Evolutionary conservation across 2,797 vertebrate genomes (phyloP), one percentile per base, ranked within the genome.

Genomic region (Gobio occitaniae): DNA sequence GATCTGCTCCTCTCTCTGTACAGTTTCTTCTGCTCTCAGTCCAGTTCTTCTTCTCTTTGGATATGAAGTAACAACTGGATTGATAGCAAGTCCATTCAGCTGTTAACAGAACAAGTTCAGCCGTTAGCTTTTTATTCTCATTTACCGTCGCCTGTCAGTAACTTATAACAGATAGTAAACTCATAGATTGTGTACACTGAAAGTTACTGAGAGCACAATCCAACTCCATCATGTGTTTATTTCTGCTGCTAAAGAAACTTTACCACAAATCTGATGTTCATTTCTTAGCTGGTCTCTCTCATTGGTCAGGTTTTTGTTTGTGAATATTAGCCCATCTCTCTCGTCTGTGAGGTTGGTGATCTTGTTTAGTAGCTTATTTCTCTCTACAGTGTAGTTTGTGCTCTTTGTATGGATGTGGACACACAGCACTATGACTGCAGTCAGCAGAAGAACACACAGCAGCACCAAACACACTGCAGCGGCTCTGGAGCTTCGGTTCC

Each of bases 1-100:
- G 47, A 36, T 81, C 21, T 44, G 79, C 66, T 81, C 66, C 15
- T 52, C 66, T 81, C 21, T 71, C 8, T 29, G 0, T 8, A 44
- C 79, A 81, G 66, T 41, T 2, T 29, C 0, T 11, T 56, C 66
- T 59, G 79, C 79, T 81, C 19, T n/a, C 52, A 70, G 2, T n/a
- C 79, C 79, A 81, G 29, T 0, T 59, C 13, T 41, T 54, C 2
- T 0, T 25, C 32, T 56, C 68, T 6, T 1, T 25, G 48, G 65
- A 81, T 1, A 71, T 56, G 19, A 25, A 81, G 50, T 81, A 81
- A n/a, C 56, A 17, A 56, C 79, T 70, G 13, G 11, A 81, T 10
- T 59, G 15, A 5, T 7, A 6, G 32, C 61, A 9, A 47, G 13
- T 72, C 68, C 52, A 61, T 59, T 2, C 10, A 10, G 52, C 79